These are phyloP conservation scores for Nylanderia fulva DNA, from an alignment of 1,140 invertebrate species.

Conservation along the genomic window DNA sequence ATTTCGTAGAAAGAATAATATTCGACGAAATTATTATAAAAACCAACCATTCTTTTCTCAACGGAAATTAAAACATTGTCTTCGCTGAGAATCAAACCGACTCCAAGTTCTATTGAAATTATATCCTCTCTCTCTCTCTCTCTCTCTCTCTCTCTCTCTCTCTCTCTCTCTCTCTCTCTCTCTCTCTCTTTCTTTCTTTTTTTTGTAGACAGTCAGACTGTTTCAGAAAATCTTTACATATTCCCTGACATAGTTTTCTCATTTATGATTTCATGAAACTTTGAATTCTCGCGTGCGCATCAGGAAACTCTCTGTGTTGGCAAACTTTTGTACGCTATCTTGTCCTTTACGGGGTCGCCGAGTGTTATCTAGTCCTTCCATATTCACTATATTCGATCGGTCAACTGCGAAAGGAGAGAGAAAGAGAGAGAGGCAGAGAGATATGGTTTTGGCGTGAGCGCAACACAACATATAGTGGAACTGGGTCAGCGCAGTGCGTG, in stretches of 20 bases:
- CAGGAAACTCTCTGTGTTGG: not conserved
- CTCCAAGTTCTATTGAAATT: not conserved
- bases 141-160: not conserved
- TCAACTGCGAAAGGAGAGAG: conserved; percentile 20
- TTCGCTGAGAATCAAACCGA: not conserved
- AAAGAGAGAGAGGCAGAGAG: conserved; percentile 49
- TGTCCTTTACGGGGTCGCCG: conserved; percentile 4
- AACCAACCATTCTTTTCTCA: not conserved
- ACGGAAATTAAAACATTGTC: not conserved
- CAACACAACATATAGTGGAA: conserved; percentile 34
- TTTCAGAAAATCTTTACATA: conserved; percentile 5
- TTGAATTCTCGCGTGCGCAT: not conserved
- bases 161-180: not conserved
- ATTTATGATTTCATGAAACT: conserved; percentile 9
- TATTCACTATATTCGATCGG: conserved; percentile 43
- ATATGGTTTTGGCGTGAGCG: conserved; percentile 55
- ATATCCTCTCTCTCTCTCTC: not conserved
- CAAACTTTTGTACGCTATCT: not conserved
- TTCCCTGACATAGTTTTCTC: conserved; percentile 34
- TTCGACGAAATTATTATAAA: not conserved
- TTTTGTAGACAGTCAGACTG: not conserved
- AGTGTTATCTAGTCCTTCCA: conserved; percentile 7
- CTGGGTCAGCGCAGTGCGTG: conserved; percentile 65
- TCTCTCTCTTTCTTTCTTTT: not conserved
- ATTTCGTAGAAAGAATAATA: not conserved